phyloP scores from a whole-genome alignment of 92 coral and sea anemone genomes.

The Chrysogorgia sp. region DNA sequence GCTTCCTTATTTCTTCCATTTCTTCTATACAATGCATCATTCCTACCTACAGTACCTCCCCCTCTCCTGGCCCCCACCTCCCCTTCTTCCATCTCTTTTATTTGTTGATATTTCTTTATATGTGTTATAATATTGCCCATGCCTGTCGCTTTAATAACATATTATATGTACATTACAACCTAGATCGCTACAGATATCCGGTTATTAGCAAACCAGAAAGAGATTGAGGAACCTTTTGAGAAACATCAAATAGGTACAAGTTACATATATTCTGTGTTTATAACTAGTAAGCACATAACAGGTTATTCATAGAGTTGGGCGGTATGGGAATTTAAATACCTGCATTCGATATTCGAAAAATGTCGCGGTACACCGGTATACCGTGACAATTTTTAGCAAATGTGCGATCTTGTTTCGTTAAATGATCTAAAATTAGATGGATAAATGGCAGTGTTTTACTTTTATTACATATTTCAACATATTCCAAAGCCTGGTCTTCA shows the following conservation, averaged over 20 bases:
- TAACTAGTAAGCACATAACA: background rate
- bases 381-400: no score
- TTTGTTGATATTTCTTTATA: background rate
- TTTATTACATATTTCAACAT: no score
- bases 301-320: background rate
- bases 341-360: no score
- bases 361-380: no score
- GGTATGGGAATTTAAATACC: no score
- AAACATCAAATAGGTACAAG: conserved; percentile 88
- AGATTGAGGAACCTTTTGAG: conserved; percentile 96
- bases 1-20: no score
- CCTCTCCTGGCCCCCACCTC: background rate
- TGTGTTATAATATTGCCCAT: background rate
- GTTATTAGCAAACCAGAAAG: conserved; percentile 88
- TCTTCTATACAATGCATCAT: no score
- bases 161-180: background rate
- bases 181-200: conserved; percentile 95
- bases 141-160: background rate
- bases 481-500: no score
- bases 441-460: no score
- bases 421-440: no score
- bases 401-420: no score
- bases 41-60: background rate
- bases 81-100: background rate
- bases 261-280: no score